Evolutionary conservation across 2,113 vertebrate genomes (phyloP).

Genomic region (Atractosteus spatula): DNA sequence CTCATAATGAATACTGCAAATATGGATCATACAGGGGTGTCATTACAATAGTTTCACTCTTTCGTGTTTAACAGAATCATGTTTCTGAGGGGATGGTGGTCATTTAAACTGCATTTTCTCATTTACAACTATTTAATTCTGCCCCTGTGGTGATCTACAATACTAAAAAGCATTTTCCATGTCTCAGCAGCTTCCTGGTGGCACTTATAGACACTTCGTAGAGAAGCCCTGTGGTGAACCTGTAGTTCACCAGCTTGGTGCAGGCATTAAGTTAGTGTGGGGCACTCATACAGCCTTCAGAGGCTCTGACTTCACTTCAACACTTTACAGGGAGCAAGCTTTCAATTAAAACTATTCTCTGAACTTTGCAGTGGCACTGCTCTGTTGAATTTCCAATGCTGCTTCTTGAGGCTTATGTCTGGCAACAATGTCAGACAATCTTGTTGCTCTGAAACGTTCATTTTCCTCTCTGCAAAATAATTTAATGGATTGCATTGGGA

Average conservation of each 20-base stretch:
- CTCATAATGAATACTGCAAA: neutral
- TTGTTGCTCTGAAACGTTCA: conserved; percentile 14
- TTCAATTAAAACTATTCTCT: conserved; percentile 18
- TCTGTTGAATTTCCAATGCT: neutral
- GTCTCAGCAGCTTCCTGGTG: neutral
- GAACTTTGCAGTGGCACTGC: neutral
- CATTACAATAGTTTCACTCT: no score
- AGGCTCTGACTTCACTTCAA: conserved; percentile 4
- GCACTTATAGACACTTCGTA: conserved; percentile 2
- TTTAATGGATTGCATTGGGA: conserved; percentile 12
- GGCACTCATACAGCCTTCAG: neutral
- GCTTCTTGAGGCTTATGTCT: conserved; percentile 5
- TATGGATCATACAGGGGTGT: no score
- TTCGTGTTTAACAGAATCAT: neutral
- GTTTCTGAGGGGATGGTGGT: neutral
- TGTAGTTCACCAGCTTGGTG: conserved; percentile 5
- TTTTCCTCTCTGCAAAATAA: conserved; percentile 8
- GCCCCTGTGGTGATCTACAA: neutral
- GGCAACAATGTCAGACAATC: neutral
- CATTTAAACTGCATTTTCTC: neutral
- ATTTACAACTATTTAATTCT: neutral
- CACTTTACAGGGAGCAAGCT: conserved; percentile 2
- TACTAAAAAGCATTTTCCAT: conserved; percentile 9
- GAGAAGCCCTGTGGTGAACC: conserved; percentile 1
- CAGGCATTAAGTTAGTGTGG: neutral